Conservation (phyloP, 2,888 invertebrate genomes). For the Lissonota sp. region DNA sequence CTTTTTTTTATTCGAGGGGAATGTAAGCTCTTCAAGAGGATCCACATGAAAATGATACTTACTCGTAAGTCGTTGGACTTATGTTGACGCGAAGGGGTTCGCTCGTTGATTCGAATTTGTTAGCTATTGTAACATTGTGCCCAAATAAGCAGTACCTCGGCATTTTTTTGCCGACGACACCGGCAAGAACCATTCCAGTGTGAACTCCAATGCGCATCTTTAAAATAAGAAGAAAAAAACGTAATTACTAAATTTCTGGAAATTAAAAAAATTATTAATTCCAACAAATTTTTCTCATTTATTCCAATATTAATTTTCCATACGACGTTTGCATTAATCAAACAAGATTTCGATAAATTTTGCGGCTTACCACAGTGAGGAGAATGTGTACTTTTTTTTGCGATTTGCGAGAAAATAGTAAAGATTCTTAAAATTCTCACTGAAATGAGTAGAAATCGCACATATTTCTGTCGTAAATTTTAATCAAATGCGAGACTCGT, state of each 20-base stretch:
- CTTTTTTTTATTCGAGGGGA: not conserved
- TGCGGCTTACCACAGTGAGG: too few relatives aligned
- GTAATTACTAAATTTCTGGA: conserved; percentile 4
- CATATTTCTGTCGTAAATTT: not conserved
- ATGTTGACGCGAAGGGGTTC: conserved; percentile 96
- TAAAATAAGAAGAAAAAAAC: conserved; percentile 64
- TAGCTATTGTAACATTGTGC: conserved; percentile 97
- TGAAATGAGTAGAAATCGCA: not conserved
- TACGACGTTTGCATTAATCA: too few relatives aligned
- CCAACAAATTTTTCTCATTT: too few relatives aligned
- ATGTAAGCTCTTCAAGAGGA: not conserved
- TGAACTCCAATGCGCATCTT: conserved; percentile 98
- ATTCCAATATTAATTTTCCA: too few relatives aligned
- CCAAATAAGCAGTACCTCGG: conserved; percentile 97
- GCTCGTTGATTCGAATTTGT: conserved; percentile 97
- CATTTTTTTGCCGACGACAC: conserved; percentile 97
- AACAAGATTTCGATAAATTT: too few relatives aligned
- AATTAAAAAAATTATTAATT: conserved; percentile 4
- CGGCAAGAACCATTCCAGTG: conserved; percentile 96
- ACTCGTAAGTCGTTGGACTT: conserved; percentile 97
- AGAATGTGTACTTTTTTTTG: not conserved
- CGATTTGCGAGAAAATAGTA: not conserved
- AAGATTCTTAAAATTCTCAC: not conserved
- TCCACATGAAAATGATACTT: conserved; percentile 83
- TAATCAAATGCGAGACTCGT: not conserved